Evolutionary conservation across 2,113 vertebrate species (phyloP), one percentile per base, ranked within the genome.

Genomic region (Polypterus bichir): DNA sequence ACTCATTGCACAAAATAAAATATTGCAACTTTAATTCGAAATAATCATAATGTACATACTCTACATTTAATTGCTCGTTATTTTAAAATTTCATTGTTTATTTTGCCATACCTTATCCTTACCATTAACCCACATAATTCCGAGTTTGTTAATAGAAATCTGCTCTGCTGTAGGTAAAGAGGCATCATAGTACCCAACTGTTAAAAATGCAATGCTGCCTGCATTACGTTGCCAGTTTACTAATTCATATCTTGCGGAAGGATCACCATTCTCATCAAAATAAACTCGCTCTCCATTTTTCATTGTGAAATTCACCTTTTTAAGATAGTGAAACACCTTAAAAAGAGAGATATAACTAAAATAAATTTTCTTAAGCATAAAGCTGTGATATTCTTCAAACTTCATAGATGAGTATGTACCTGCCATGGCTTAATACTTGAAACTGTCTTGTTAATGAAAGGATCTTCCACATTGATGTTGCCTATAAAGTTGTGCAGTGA

Each of bases 141-240:
- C 44, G 6, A 47, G 8, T 3, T 7, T 44, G 44, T 45, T 47
- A 8, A 59, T 47, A 9, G 44, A 7, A 27, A 59, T 11, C 44
- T n/a, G 10, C 66, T 77, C 76, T 54, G 62, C 48, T 58, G 64
- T 65, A 3, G 75, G 59, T 54, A 64, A 62, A 63, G 59, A 53
- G 48, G 70, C 76, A 11, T 66, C 62, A 63, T 83, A 87, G 62
- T 78, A 54, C 9, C 84, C 84, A 65, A 87, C 53, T 45, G 77
- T 71, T 47, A 73, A 66, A 2, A 78, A 76, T 10, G 44, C 46
- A 47, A 9, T 47, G 46, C 3, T 9, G 4, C 27, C 46, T 44
- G 9, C 4, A 59, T 9, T 59, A 9, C 46, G 44, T 27, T 59
- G 57, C 57, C 57, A 59, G 57, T 59, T 59, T 59, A 59, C 46